Evolutionary conservation across 35 echinoderm and acorn worm genomes (phyloP).

Genomic region (Heliocidaris tuberculata): DNA sequence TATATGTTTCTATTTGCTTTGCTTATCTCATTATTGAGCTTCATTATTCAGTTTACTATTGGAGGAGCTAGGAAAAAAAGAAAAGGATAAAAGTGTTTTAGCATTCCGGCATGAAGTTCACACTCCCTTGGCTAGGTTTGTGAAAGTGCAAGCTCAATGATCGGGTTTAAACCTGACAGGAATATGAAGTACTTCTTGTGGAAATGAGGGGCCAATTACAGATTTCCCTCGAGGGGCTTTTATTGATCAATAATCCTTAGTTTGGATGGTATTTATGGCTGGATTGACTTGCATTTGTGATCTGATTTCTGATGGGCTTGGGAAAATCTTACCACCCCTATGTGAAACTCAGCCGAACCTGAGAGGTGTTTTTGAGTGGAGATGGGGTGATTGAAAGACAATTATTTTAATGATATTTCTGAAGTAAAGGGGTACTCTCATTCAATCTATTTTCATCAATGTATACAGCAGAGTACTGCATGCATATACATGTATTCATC

Average conservation of each 20-base stretch:
- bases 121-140: not conserved
- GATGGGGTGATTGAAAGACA: not conserved
- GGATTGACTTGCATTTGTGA: slow-evolving; percentile 13
- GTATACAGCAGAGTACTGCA: not conserved
- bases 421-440: not conserved
- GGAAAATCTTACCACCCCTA: not conserved
- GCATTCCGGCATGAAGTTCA: not conserved
- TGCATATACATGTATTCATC: no score
- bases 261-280: not conserved
- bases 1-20: not conserved
- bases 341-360: not conserved
- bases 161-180: not conserved
- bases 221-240: not conserved
- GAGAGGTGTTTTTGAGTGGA: not conserved
- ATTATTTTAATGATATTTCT: not conserved
- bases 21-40: not conserved
- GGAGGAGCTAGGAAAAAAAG: not conserved
- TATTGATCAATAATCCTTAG: slow-evolving; percentile 33
- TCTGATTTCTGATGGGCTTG: not conserved
- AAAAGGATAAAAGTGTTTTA: not conserved
- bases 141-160: not conserved
- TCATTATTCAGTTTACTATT: not conserved
- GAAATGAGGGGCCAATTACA: slow-evolving; percentile 33
- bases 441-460: not conserved
- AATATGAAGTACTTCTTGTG: slow-evolving; percentile 24